These are phyloP conservation scores for Stegostoma tigrinum DNA, from an alignment of 2,113 vertebrate genomes.

Conservation along the genomic window DNA sequence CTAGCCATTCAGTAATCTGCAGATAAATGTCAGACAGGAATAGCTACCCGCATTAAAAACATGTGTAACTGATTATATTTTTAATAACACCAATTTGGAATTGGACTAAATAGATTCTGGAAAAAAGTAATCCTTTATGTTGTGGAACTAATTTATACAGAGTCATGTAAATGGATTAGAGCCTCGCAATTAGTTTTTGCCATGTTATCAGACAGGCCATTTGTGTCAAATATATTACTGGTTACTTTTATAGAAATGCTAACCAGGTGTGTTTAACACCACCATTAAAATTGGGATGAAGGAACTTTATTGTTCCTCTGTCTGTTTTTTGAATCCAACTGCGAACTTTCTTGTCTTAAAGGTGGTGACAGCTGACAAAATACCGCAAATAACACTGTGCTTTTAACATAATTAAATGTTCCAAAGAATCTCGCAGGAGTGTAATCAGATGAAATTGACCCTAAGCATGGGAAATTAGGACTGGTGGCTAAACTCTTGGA, in stretches of 20 bases:
- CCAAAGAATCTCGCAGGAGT: not conserved
- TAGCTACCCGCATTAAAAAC: not conserved
- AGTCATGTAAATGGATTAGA: slow-evolving; percentile 12
- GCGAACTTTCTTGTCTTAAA: not conserved
- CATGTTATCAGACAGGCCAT: not conserved
- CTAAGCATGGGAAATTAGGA: not conserved
- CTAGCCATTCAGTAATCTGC: not conserved
- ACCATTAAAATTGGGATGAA: not conserved
- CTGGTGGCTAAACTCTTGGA: not conserved
- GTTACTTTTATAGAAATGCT: not conserved
- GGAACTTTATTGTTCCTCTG: not conserved
- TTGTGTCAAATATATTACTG: not conserved
- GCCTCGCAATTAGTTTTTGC: not conserved
- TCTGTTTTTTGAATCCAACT: not conserved
- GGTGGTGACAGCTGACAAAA: not conserved
- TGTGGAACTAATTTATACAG: slow-evolving; percentile 12
- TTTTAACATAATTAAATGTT: not conserved
- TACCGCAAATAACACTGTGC: not conserved
- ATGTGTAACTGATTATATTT: not conserved
- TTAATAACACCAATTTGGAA: slow-evolving; percentile 14
- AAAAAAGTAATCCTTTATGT: not conserved
- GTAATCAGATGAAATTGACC: not conserved
- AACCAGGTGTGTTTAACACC: not conserved
- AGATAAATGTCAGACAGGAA: too few relatives aligned
- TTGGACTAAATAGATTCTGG: not conserved